Base-by-base conservation (phyloP, 2,113 vertebrate genomes). In the Crotalus viridis region DNA sequence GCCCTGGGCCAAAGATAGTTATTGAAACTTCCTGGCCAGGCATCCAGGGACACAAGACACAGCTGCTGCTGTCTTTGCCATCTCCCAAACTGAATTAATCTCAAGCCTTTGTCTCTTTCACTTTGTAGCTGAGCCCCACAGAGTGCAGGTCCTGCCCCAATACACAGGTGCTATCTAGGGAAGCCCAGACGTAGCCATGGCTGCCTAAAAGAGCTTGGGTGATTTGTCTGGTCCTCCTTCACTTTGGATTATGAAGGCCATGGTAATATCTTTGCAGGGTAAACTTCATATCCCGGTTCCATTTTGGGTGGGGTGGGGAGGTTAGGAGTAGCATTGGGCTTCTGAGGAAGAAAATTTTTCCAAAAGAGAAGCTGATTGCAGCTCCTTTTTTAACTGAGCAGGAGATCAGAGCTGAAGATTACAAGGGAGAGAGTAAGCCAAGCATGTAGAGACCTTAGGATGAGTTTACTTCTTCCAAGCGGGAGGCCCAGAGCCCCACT, bases 1-100 rank as follows among this genome's bases (percentile, higher is more conserved):
- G 93, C 98, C 98, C 93, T 99, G 99, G 99, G 98, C 99, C 92
- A 98, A 99, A 97, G 98, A 99, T 97, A 99, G 98, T 97, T 99
- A 99, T 97, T 99, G 98, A 98, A 7, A 54, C 81, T 39, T 57
- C 92, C 57, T 81, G 81, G 57, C 54, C 26, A 1, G 81, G 39
- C 89, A 21, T 87, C 86, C 55, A 24, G 55, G 48, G 90, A 86
- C 85, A 17, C 46, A 9, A 26, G 43, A 15, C 9, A 13, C 10
- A 10, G 89, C 85, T 3, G 52, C 55, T 46, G 52, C 85, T 21
- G 10, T 57, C 85, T 2, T 85, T 17, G 24, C 90, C 51, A 7
- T 54, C 74, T 90, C 89, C 56, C 46, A 59, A 85, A 57, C 56
- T 21, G 81, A 64, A 48, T 39, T 48, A 56, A 39, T 81, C 55